Percentiles rank a stretch among this genome's conserved stretches.
Evolutionary conservation across 2,113 vertebrate genomes (phyloP).

Genomic region (Ictalurus furcatus): DNA sequence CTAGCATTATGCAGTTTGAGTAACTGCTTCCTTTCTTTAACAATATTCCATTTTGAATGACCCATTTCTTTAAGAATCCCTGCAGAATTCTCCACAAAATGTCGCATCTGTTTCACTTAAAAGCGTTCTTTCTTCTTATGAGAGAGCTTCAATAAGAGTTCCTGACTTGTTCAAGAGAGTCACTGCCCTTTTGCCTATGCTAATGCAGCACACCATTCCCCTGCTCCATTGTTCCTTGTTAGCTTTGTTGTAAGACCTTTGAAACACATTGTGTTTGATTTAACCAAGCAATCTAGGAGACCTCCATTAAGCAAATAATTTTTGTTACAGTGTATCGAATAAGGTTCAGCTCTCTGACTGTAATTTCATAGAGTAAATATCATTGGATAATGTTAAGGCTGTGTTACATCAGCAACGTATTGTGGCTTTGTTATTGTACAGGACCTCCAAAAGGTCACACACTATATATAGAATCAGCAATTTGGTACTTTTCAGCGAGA

Average conservation of each 20-base stretch:
- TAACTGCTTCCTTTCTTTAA: neutral
- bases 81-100: slow-evolving; percentile 6
- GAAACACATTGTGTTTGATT: slow-evolving; percentile 26
- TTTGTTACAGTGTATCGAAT: slow-evolving; percentile 1
- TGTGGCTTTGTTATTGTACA: slow-evolving; percentile 33
- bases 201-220: slow-evolving; percentile 18
- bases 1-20: neutral
- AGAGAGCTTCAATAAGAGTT: slow-evolving; percentile 21
- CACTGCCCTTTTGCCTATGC: slow-evolving; percentile 27
- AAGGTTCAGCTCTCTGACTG: slow-evolving; percentile 19
- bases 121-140: slow-evolving; percentile 22
- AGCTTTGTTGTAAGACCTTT: slow-evolving; percentile 34
- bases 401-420: neutral
- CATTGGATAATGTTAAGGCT: slow-evolving; percentile 7
- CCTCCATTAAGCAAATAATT: slow-evolving; percentile 15
- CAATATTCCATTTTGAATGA: neutral
- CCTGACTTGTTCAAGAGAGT: slow-evolving; percentile 34
- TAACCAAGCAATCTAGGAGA: slow-evolving; percentile 22
- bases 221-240: slow-evolving; percentile 1
- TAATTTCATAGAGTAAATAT: slow-evolving; percentile 36
- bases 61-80: neutral
- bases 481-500: slow-evolving; percentile 36
- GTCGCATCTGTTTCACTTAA: slow-evolving; percentile 28
- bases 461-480: slow-evolving; percentile 31
- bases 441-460: slow-evolving; percentile 37